Conservation (phyloP, 2,113 vertebrate genomes). For the Actenoides hombroni region DNA sequence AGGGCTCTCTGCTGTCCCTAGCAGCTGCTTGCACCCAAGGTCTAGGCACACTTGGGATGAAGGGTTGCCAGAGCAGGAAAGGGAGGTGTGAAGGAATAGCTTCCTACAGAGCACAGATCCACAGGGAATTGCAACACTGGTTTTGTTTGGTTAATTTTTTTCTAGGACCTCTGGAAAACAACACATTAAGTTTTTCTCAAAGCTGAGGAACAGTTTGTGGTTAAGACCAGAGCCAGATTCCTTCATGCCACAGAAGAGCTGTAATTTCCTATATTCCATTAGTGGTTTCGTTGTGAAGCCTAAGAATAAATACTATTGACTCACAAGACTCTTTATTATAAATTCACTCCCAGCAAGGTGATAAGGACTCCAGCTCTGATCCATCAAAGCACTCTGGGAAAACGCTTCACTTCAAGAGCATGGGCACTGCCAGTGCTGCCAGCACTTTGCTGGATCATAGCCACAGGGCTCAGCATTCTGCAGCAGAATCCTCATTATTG, state of each 20-base stretch:
- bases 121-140: neutral
- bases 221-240: neutral
- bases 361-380: constrained; percentile 7
- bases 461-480: constrained; percentile 19
- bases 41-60: accelerated
- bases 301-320: constrained; percentile 44
- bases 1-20: neutral
- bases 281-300: constrained; percentile 36
- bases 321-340: neutral
- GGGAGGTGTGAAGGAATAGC: neutral
- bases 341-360: constrained; percentile 23
- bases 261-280: constrained; percentile 22
- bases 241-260: neutral
- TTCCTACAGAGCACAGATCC: neutral
- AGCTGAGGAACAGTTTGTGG: neutral
- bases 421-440: neutral
- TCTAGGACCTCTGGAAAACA: neutral
- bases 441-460: neutral
- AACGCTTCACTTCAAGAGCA: neutral
- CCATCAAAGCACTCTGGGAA: neutral
- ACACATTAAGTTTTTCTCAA: neutral
- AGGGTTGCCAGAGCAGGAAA: neutral
- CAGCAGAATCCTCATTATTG: neutral
- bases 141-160: neutral
- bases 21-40: neutral